phyloP scores from a whole-genome alignment of 2,888 invertebrate genomes.

The Sympetrum striolatum region DNA sequence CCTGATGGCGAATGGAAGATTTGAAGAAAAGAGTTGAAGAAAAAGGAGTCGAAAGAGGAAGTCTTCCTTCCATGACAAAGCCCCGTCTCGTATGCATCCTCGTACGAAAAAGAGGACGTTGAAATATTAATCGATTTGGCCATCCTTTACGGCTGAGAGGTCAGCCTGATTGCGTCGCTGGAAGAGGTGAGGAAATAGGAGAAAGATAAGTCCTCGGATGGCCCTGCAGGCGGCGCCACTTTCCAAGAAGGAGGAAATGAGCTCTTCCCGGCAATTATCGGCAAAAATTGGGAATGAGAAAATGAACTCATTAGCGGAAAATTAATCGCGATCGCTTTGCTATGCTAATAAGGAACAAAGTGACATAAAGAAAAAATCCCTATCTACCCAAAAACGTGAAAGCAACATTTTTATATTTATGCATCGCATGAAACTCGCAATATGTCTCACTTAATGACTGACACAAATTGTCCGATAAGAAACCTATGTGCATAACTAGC shows the following conservation, averaged over 20 bases:
- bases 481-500: too few relatives aligned
- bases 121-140: constrained; percentile 38
- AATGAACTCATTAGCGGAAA: not conserved
- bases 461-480: too few relatives aligned
- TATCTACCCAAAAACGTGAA: too few relatives aligned
- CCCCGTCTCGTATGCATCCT: too few relatives aligned
- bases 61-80: not conserved
- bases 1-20: too few relatives aligned
- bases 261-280: not conserved
- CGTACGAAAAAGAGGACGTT: not conserved
- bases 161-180: constrained; percentile 12
- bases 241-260: not conserved
- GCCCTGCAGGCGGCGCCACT: not conserved
- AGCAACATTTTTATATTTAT: too few relatives aligned
- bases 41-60: not conserved
- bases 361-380: too few relatives aligned
- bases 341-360: too few relatives aligned
- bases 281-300: not conserved
- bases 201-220: too few relatives aligned
- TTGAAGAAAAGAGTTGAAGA: not conserved
- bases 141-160: constrained; percentile 23
- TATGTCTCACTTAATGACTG: too few relatives aligned
- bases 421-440: too few relatives aligned
- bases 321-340: too few relatives aligned
- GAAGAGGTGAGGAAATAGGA: not conserved